Evolutionary conservation across 2,797 vertebrate genomes (phyloP), one percentile per base, ranked within the genome.

Genomic region (Kryptolebias ocellatus): DNA sequence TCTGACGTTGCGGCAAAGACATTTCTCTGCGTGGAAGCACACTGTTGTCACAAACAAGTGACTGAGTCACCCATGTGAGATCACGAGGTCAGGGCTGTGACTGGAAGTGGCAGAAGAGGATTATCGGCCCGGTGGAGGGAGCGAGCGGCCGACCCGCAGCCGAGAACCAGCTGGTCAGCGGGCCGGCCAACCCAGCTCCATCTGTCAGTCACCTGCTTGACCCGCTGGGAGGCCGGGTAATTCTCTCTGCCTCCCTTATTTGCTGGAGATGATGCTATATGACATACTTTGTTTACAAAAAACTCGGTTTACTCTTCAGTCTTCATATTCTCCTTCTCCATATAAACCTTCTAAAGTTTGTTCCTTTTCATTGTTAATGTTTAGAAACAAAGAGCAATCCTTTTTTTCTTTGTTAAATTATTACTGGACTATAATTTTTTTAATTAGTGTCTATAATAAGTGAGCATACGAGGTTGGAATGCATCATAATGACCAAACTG

Each of bases 161-260:
- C 78, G 74, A 73, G 81, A 73, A 79, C 77, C 87, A 90, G 89
- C 89, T 88, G 90, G 91, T 90, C 88, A 83, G 80, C 73, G 59
- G 60, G 62, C 76, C 27, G 45, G 79, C 73, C 72, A 59, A 80
- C 65, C 52, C 67, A 2, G 66, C 69, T 86, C 89, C 89, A 92
- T 92, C 90, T 91, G 91, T 74, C 83, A 64, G 78, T 92, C 89
- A 90, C 89, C 89, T 86, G 89, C 80, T 81, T 44, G 4, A 78
- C 78, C 83, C 71, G n/a, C 72, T 60, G 76, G 81, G 83, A 83
- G 78, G 57, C 37, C 51, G 63, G 72, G 46, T 64, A 70, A 76
- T 80, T 76, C 79, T 78, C 58, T 55, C 6, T 17, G 10, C 42
- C 64, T 79, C 81, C 73, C 0, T 6, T 24, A 10, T 80, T 53